These are phyloP conservation scores for Cartodere bifasciata DNA, from an alignment of 2,888 invertebrate genomes.

Conservation along the genomic window DNA sequence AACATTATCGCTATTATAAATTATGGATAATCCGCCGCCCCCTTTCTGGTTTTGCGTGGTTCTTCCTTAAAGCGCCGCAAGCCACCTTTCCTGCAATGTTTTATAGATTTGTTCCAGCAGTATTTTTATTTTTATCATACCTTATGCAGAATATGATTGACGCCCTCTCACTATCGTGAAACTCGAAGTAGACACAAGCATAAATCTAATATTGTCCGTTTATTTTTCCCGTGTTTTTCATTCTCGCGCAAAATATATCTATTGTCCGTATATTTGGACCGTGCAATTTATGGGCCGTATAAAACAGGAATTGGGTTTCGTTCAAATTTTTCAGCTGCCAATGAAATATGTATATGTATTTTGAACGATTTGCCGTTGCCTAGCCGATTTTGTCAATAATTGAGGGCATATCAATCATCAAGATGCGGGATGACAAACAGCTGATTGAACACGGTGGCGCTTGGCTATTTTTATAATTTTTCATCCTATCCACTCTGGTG, in stretches of 20 bases:
- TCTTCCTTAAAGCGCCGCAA: too few relatives aligned
- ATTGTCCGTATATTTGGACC: conserved; percentile 25
- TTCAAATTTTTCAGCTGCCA: conserved; percentile 20
- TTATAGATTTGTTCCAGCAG: too few relatives aligned
- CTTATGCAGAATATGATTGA: conserved; percentile 22
- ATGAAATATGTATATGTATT: conserved; percentile 25
- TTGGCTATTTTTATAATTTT: too few relatives aligned
- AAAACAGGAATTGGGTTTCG: conserved; percentile 25
- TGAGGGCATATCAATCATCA: conserved; percentile 24
- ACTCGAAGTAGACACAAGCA: conserved; percentile 21
- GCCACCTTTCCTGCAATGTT: too few relatives aligned
- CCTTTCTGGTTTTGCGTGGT: too few relatives aligned
- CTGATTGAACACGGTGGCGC: conserved; percentile 15
- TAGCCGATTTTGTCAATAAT: conserved; percentile 21
- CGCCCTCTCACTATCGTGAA: conserved; percentile 21
- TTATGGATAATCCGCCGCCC: too few relatives aligned
- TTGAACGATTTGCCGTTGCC: conserved; percentile 19
- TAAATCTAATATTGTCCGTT: conserved; percentile 22
- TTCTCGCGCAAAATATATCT: conserved; percentile 21
- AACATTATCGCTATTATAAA: too few relatives aligned
- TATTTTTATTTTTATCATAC: too few relatives aligned
- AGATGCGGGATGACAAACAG: conserved; percentile 21
- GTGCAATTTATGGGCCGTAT: conserved; percentile 26
- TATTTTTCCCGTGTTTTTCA: conserved; percentile 18
- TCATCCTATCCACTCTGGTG: too few relatives aligned